Evolutionary conservation across 2,113 vertebrate genomes (phyloP).

Genomic region (Arizona elegans): DNA sequence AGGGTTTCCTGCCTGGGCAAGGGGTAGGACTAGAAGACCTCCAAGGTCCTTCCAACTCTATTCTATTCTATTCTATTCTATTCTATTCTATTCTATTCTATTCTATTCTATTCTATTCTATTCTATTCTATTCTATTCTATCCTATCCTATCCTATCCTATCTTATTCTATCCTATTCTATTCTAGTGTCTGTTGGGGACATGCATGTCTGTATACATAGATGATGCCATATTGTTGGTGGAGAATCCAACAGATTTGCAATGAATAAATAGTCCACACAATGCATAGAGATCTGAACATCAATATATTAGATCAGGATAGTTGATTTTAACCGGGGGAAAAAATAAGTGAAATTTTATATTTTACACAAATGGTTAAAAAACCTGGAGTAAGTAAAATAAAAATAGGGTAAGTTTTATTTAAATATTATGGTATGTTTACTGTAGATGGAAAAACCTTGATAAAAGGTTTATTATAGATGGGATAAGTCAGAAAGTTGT

Average conservation of each 20-base stretch:
- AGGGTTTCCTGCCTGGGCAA: too few species aligned
- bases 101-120: too few species aligned
- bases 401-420: not conserved
- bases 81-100: too few species aligned
- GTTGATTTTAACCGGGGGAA: not conserved
- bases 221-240: not conserved
- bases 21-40: too few species aligned
- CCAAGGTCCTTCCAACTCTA: too few species aligned
- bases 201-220: not conserved
- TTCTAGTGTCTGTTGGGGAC: not conserved
- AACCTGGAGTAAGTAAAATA: not conserved
- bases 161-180: too few species aligned
- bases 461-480: not conserved
- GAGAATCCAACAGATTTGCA: not conserved
- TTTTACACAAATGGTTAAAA: not conserved
- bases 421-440: not conserved
- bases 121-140: too few species aligned
- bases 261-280: not conserved
- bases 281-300: not conserved
- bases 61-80: too few species aligned
- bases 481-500: not conserved
- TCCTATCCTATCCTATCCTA: too few species aligned
- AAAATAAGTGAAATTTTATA: not conserved
- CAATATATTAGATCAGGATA: not conserved
- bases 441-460: not conserved